Evolutionary conservation across 2,113 vertebrate genomes (phyloP), one percentile per base, ranked within the genome.

Genomic region (Alligator sinensis): DNA sequence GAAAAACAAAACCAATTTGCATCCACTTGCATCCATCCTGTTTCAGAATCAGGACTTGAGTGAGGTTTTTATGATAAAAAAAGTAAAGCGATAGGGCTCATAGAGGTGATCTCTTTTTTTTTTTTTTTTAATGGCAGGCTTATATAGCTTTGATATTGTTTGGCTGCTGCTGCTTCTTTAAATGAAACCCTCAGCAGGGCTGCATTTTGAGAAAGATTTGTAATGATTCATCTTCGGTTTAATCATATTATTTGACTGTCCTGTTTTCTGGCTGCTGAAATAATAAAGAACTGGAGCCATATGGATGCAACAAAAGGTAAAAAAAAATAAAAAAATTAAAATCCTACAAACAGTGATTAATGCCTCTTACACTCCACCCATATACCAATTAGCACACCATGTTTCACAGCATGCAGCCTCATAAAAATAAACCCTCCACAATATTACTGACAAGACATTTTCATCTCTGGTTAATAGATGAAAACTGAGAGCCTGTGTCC

Each of bases 271-370:
- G 16, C 47, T 74, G 82, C 82, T 12, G 19, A 16, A 54, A 54
- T 86, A 84, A 94, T 64, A 87, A 84, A 80, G 77, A 82, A 64
- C 63, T 34, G 27, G 66, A 91, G 72, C 34, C 77, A n/a, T 54
- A 55, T 30, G 24, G 77, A 70, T 80, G 5, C 54, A 87, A 90
- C 55, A 82, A 85, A 93, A 91, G 59, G 34, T 82, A 85, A 58
- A 47, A 47, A 47, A 47, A 8, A 47, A 47, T 9, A 47, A 38
- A 38, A 38, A 38, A 47, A 47, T 30, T 64, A 70, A 57, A 75
- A 90, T 21, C 68, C 82, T 68, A 87, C 62, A 91, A 76, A n/a
- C 12, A 3, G 21, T 80, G 87, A 96, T 88, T 88, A 86, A 91
- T 57, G 19, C 61, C 58, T 90, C 58, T 83, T 77, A 10, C 77